Percentiles rank a stretch among this genome's conserved stretches.
Evolutionary conservation across 2,888 invertebrate species (phyloP).

Genomic region (Heliconius aoede): DNA sequence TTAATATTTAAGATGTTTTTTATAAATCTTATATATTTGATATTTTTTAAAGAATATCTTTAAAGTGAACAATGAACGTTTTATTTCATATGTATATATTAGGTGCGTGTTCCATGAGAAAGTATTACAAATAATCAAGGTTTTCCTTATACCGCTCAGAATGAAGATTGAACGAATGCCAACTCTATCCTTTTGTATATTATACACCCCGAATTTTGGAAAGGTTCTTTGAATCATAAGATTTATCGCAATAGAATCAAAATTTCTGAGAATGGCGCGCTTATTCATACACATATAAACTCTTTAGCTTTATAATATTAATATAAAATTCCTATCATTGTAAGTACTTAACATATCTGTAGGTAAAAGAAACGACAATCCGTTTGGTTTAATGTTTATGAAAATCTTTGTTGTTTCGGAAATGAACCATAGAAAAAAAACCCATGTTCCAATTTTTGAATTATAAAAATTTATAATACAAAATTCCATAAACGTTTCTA

Average conservation of each 20-base stretch:
- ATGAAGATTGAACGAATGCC: conserved; percentile 35
- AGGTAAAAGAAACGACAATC: too few relatives aligned
- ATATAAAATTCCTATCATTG: too few relatives aligned
- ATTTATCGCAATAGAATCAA: conserved; percentile 14
- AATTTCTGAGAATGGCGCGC: too few relatives aligned
- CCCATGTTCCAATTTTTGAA: too few relatives aligned
- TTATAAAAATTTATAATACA: too few relatives aligned
- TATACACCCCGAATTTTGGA: conserved; percentile 37
- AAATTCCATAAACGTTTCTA: too few relatives aligned
- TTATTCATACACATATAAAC: too few relatives aligned
- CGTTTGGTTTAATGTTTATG: too few relatives aligned
- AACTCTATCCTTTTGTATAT: conserved; percentile 37
- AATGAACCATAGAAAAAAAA: too few relatives aligned
- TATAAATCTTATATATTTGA: neutral
- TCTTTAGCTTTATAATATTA: too few relatives aligned
- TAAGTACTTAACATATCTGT: too few relatives aligned
- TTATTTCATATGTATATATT: neutral
- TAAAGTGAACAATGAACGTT: neutral
- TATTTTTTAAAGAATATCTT: neutral
- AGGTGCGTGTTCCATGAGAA: conserved; percentile 4
- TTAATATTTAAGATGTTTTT: neutral
- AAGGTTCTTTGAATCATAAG: conserved; percentile 9
- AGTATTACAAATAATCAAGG: conserved; percentile 31
- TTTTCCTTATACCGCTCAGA: conserved; percentile 21
- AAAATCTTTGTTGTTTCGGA: too few relatives aligned